These are phyloP conservation scores for Pardalotus punctatus DNA, from an alignment of 2,113 vertebrate species.

Conservation along the genomic window DNA sequence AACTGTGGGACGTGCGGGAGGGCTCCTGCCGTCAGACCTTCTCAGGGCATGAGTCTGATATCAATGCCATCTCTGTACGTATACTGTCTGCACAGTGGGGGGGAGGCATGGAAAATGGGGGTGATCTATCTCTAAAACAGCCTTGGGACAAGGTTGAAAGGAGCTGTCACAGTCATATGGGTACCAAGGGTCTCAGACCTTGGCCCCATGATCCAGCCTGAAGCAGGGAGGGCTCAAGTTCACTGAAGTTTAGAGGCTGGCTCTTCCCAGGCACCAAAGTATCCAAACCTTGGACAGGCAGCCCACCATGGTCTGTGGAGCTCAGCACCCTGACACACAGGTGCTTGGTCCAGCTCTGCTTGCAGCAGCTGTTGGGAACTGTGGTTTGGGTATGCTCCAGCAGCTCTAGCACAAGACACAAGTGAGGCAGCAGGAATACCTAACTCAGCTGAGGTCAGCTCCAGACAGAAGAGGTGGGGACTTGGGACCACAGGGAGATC, in stretches of 20 bases:
- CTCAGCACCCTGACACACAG: neutral
- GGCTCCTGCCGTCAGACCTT: slow-evolving; percentile 92
- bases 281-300: neutral
- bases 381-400: neutral
- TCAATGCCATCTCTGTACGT: slow-evolving; percentile 92
- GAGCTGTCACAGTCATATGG: neutral
- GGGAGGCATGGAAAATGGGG: neutral
- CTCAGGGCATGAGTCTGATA: slow-evolving; percentile 91
- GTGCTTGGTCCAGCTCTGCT: neutral
- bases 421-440: neutral
- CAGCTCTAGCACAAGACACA: rapidly evolving
- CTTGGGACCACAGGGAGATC: neutral
- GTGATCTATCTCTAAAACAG: neutral
- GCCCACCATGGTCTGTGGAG: neutral
- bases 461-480: neutral
- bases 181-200: neutral
- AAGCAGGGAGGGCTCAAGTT: neutral
- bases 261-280: neutral
- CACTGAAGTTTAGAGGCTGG: neutral
- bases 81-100: neutral
- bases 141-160: neutral
- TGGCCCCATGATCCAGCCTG: neutral
- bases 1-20: slow-evolving; percentile 96
- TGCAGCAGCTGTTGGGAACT: neutral
- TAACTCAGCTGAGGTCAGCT: neutral